phyloP scores from a whole-genome alignment of 2,113 vertebrate genomes.

The Tringa solitaria region DNA sequence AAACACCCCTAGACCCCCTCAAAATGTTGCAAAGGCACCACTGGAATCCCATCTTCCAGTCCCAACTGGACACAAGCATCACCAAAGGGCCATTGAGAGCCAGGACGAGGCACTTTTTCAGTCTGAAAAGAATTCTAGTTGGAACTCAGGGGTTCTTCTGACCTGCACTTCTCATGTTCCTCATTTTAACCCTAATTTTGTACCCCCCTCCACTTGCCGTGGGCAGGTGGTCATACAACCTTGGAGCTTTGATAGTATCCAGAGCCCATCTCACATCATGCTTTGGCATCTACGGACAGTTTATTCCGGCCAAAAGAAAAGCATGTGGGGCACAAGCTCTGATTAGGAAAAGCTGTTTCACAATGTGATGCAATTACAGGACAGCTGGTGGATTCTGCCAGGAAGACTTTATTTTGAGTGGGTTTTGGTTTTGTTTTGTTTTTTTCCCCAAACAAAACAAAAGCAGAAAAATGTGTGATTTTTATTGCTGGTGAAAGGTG shows the following conservation, averaged over 20 bases:
- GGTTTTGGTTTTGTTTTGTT: background rate
- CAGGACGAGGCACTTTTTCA: background rate
- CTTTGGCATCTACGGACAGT: rapidly evolving
- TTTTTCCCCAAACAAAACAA: background rate
- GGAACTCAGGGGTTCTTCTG: background rate
- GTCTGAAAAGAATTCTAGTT: background rate
- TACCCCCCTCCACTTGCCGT: background rate
- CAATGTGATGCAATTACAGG: background rate
- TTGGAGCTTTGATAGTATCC: background rate
- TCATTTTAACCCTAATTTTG: background rate
- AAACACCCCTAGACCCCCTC: background rate
- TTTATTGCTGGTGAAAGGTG: constrained; percentile 50
- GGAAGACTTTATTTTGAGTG: background rate
- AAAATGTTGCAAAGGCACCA: background rate
- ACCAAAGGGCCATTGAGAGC: background rate
- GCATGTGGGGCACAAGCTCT: constrained; percentile 9
- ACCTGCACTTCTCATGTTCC: background rate
- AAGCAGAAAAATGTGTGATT: constrained; percentile 35
- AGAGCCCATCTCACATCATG: background rate
- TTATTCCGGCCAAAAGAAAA: background rate
- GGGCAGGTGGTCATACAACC: background rate
- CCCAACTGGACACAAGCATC: background rate
- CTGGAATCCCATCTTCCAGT: background rate
- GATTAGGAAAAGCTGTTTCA: constrained; percentile 52
- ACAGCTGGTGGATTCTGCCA: background rate